Conservation (phyloP, 2,797 vertebrate genomes). For the Arrhamphus sclerolepis region DNA sequence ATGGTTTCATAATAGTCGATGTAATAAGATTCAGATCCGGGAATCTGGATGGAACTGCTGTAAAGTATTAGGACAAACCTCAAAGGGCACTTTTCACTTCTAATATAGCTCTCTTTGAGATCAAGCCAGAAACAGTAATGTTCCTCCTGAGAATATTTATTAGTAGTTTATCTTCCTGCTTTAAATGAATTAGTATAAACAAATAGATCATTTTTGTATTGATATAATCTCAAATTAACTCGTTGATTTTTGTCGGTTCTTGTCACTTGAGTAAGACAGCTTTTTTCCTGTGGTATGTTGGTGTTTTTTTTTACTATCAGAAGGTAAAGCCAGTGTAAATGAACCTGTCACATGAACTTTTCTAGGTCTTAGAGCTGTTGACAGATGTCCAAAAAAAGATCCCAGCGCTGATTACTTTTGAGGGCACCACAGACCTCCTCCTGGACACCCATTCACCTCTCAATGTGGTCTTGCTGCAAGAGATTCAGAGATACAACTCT, state of each 20-base stretch:
- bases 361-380: conserved; percentile 86
- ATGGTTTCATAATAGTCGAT: conserved; percentile 26
- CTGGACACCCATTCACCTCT: conserved; percentile 83
- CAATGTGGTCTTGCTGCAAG: conserved; percentile 88
- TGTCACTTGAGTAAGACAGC: not conserved
- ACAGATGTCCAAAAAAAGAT: conserved; percentile 83
- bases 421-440: conserved; percentile 76
- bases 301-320: not conserved
- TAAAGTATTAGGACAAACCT: not conserved
- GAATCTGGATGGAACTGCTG: conserved; percentile 2
- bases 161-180: too few relatives aligned
- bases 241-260: too few relatives aligned
- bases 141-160: too few relatives aligned
- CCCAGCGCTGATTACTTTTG: conserved; percentile 82
- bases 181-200: too few relatives aligned
- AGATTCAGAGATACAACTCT: conserved; percentile 90
- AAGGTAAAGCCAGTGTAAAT: not conserved
- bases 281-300: not conserved
- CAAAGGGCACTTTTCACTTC: not conserved
- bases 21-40: conserved; percentile 34
- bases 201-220: too few relatives aligned
- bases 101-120: not conserved
- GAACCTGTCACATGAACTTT: conserved; percentile 5
- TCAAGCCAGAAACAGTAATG: not conserved
- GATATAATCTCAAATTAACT: too few relatives aligned